A percentile compares a stretch with the other conserved stretches of the same genome.
These are phyloP conservation scores for Oikopleura vanhoeffeni DNA, from an alignment of 23 tunicate genomes.

Conservation along the genomic window DNA sequence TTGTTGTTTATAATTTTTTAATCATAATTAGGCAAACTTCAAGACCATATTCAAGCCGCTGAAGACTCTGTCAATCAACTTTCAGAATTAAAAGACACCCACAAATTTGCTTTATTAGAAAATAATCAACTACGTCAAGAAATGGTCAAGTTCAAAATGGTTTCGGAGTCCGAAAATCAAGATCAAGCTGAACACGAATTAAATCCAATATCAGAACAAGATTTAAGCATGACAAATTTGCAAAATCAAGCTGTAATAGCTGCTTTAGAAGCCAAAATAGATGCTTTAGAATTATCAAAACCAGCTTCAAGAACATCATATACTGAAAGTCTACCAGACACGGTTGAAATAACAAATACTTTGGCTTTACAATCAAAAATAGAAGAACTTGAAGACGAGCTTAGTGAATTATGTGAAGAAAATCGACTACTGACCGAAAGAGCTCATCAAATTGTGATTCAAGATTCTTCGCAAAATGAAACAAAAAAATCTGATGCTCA, in stretches of 20 bases:
- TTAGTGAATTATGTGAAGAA: neutral
- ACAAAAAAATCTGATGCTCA: neutral
- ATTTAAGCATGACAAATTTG: neutral
- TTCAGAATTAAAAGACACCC: neutral
- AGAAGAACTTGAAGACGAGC: too few relatives aligned
- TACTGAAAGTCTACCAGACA: neutral
- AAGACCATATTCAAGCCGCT: neutral
- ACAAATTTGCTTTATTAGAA: neutral
- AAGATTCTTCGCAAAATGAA: too few relatives aligned
- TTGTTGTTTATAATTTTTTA: too few relatives aligned
- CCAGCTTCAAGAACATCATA: neutral
- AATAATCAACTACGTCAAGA: neutral
- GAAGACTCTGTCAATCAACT: neutral
- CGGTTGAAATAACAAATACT: too few relatives aligned
- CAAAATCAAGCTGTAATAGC: neutral
- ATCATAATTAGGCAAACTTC: neutral
- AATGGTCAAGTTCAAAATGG: neutral
- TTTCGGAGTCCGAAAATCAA: neutral
- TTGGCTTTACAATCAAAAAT: too few relatives aligned
- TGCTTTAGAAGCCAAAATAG: neutral
- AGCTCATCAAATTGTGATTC: too few relatives aligned
- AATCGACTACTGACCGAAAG: too few relatives aligned
- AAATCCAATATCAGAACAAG: neutral
- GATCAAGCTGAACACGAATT: neutral
- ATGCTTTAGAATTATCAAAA: neutral